phyloP scores from a whole-genome alignment of 2,113 vertebrate species.

The Conger conger region DNA sequence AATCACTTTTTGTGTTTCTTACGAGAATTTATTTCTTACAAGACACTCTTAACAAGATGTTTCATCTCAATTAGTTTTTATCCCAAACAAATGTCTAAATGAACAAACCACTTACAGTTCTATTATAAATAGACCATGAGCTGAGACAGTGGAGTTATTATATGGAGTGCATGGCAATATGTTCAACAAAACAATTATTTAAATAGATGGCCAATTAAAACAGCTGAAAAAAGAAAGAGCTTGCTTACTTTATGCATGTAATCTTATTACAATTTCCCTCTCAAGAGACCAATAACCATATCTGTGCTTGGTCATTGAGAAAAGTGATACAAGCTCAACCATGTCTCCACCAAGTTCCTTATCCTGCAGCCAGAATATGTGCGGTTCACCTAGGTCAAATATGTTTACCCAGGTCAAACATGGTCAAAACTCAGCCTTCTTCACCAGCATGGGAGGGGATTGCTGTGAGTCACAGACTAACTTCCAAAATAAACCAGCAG shows the following conservation, averaged over 20 bases:
- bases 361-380: neutral
- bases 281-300: neutral
- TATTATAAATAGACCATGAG: neutral
- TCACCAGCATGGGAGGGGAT: neutral
- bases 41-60: no score
- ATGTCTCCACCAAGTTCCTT: neutral
- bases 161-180: neutral
- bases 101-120: neutral
- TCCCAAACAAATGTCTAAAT: neutral
- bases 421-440: conserved; percentile 19
- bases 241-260: neutral
- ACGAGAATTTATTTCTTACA: no score
- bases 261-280: neutral
- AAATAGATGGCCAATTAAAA: neutral
- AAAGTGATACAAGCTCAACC: neutral
- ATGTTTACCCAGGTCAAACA: conserved; percentile 11
- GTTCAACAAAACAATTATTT: neutral
- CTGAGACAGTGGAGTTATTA: neutral
- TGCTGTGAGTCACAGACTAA: neutral
- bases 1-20: no score
- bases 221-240: neutral
- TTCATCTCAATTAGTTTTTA: neutral
- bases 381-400: conserved; percentile 12
- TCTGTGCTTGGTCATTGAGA: neutral
- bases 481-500: neutral